These are phyloP conservation scores for Torymus auratus DNA, from an alignment of 2,888 invertebrate genomes.

Conservation along the genomic window DNA sequence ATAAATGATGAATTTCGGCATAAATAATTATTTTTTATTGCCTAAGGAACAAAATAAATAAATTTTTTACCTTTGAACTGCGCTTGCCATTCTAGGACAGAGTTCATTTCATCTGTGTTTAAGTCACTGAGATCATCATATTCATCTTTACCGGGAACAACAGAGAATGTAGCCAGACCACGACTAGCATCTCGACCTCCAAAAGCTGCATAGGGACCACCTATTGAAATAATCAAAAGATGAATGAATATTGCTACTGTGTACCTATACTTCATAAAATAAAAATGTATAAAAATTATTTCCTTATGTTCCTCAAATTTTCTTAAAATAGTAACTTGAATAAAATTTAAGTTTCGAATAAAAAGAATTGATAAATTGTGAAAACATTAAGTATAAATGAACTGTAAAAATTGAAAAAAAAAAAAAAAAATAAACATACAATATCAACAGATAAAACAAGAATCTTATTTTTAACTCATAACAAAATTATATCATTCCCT, in stretches of 20 bases:
- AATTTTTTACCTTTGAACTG: conserved; percentile 91
- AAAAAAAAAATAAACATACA: background rate
- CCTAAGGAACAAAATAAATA: too few relatives aligned
- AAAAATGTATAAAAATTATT: background rate
- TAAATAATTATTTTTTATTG: too few relatives aligned
- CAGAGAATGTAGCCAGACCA: conserved; percentile 94
- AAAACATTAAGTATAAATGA: too few relatives aligned
- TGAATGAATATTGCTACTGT: background rate
- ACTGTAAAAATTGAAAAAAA: background rate
- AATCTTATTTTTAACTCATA: background rate
- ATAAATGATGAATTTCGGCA: too few relatives aligned
- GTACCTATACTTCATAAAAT: background rate
- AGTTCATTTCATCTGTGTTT: conserved; percentile 94
- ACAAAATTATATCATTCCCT: conserved; percentile 7
- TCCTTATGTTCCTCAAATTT: too few relatives aligned
- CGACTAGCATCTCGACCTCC: conserved; percentile 97
- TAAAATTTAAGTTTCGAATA: too few relatives aligned
- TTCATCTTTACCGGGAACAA: conserved; percentile 87
- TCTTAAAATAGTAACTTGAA: too few relatives aligned
- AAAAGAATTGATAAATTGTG: too few relatives aligned
- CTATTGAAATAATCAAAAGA: conserved; percentile 77
- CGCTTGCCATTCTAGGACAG: conserved; percentile 97
- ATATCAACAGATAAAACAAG: background rate
- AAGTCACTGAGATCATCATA: conserved; percentile 98
- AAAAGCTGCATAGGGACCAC: conserved; percentile 95